Evolutionary conservation across 2,113 vertebrate species (phyloP), one percentile per base, ranked within the genome.

Genomic region (Calypte anna): DNA sequence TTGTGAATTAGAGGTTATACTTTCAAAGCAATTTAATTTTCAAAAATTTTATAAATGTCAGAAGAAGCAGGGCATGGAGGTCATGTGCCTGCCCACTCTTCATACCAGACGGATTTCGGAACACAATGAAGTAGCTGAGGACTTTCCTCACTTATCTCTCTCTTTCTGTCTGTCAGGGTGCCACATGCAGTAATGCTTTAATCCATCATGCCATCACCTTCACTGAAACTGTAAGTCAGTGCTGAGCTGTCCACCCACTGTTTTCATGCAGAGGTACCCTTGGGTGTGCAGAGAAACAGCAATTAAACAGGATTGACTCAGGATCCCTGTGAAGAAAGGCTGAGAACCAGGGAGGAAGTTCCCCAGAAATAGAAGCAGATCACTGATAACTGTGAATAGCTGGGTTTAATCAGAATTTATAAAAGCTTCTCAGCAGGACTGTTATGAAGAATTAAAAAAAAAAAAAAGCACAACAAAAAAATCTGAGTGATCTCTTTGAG

Each of bases 361-460:
- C 54, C 57, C 31, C 59, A 61, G 62, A 46, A 93, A 82, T 33
- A 33, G 67, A 64, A 82, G 25, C 50, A 84, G 66, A 83, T 91
- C 6, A 5, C 16, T 93, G 84, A 66, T 80, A 81, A 63, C 79
- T 91, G n/a, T 64, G 74, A 95, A 92, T 87, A 78, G 19, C 44
- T 91, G 73, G 85, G 91, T 84, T 95, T 86, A 91, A 91, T 88
- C 85, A 91, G 75, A 88, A 82, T 40, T 76, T 83, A 83, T 68
- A 90, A 91, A 93, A 90, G 15, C n/a, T 88, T 91, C 64, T 82
- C 69, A 59, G 25, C 36, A 79, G 20, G 61, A 54, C 4, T 46
- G 75, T 36, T 43, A 51, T 61, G 17, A 9, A 59, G 59, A 46
- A 51, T 16, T 30, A 13, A 7, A 58, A 48, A 48, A 64, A 66